Base-by-base conservation (phyloP, 2,888 invertebrate genomes). In the Dexiosoma caninum region DNA sequence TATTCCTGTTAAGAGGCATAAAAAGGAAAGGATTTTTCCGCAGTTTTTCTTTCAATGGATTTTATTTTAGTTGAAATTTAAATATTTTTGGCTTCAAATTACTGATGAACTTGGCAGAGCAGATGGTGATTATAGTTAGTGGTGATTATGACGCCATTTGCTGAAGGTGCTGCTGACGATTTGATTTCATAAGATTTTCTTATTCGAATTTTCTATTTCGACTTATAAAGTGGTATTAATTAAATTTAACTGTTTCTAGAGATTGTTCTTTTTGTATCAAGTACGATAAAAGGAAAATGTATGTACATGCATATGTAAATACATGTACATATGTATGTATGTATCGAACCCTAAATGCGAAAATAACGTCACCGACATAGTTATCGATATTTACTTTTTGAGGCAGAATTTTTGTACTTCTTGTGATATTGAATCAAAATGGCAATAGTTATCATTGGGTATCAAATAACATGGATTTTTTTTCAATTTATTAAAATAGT, bases 41-140 rank as follows among this genome's bases (percentile, higher is more conserved):
- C 7, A 23, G 27, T n/a, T 35, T 69, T 30, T 30, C n/a, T 40
- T 23, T 49, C 35, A 32, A 42, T 27, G 51, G 57, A 30, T 62
- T 59, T 55, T 51, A 37, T 67, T 71, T 53, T 40, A 66, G 59
- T 60, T 27, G 67, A 67, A 71, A 23, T 55, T 67, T 71, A 44
- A 35, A 72, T 62, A 27, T 51, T 67, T 76, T 72, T 69, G 62
- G 67, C 49, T 72, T 81, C 62, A 67, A 71, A 71, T 81, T 77
- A 77, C 81, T 35, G 42, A 12, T 35, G 71, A 72, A 62, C 44
- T 5, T 27, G 16, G 21, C 7, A 76, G 40, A 76, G 40, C 72
- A 76, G 35, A 76, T 77, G 77, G 23, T 35, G 42, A 16, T 19
- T 9, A 32, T 55, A 21, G 35, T 23, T 55, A 19, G 42, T 51